These are phyloP conservation scores for Cepaea nemoralis DNA, from an alignment of 1,140 invertebrate species.

Conservation along the genomic window DNA sequence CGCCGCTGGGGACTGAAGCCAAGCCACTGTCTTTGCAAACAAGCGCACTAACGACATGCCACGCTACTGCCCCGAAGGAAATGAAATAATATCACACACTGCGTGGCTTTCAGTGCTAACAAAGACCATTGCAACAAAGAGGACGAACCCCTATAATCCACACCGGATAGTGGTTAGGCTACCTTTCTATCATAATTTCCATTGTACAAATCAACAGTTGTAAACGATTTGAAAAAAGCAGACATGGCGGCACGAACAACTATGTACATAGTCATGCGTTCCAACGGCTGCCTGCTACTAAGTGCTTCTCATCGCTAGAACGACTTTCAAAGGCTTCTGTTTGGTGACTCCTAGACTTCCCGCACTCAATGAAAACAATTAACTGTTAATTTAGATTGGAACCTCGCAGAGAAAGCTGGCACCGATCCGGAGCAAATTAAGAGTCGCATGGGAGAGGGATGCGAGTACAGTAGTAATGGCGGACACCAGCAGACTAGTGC, in stretches of 20 bases:
- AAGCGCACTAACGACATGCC: too few relatives aligned
- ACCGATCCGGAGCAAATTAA: not conserved
- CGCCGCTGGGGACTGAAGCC: too few relatives aligned
- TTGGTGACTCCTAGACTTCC: not conserved
- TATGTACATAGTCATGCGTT: not conserved
- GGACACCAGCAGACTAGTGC: too few relatives aligned
- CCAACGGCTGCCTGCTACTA: slow-evolving; percentile 10
- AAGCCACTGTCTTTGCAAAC: too few relatives aligned
- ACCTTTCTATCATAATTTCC: too few relatives aligned
- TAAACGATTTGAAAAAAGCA: not conserved
- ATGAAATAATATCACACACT: too few relatives aligned
- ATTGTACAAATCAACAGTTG: not conserved
- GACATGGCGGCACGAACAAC: not conserved
- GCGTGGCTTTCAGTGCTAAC: too few relatives aligned
- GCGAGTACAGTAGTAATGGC: not conserved
- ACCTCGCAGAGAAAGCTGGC: not conserved
- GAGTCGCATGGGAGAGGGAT: not conserved
- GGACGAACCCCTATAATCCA: too few relatives aligned
- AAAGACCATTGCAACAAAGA: too few relatives aligned
- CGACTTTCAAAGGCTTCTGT: slow-evolving; percentile 6
- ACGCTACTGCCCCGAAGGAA: too few relatives aligned
- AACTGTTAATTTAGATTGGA: slow-evolving; percentile 38
- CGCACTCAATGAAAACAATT: slow-evolving; percentile 30
- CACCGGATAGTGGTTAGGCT: too few relatives aligned
- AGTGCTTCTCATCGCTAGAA: not conserved